A percentile compares a stretch with the other conserved stretches of the same genome.
Evolutionary conservation across 2,797 vertebrate genomes (phyloP).

Genomic region (Geotrypetes seraphini): DNA sequence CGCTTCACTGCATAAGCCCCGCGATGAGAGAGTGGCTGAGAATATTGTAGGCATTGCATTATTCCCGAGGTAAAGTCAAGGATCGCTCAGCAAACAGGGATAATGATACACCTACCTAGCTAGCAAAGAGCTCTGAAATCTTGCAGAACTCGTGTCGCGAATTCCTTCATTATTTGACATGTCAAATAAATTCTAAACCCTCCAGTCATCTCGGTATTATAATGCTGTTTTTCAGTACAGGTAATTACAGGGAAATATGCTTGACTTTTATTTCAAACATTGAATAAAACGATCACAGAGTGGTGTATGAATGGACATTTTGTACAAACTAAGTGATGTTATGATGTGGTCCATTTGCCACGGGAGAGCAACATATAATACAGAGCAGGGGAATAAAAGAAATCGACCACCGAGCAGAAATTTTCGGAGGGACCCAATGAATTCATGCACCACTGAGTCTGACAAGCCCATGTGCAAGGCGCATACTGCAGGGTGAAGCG

Average conservation of each 20-base stretch:
- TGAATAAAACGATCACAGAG: slow-evolving; percentile 20
- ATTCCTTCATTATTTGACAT: slow-evolving; percentile 12
- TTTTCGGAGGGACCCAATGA: slow-evolving; percentile 13
- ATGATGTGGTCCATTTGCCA: slow-evolving; percentile 5
- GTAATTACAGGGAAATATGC: no score
- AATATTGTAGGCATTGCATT: slow-evolving; percentile 23
- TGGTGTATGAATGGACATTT: background rate
- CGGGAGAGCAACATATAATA: slow-evolving; percentile 16
- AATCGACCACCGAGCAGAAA: slow-evolving; percentile 16
- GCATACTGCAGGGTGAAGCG: background rate
- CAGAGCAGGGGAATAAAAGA: background rate
- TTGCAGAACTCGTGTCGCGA: slow-evolving; percentile 7
- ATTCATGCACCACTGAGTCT: no score
- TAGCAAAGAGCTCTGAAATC: slow-evolving; percentile 1
- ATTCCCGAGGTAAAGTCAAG: slow-evolving; percentile 14
- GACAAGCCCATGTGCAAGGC: background rate
- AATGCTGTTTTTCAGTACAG: slow-evolving; percentile 17
- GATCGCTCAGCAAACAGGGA: slow-evolving; percentile 5
- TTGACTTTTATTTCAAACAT: slow-evolving; percentile 18
- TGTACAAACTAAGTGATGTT: slow-evolving; percentile 1
- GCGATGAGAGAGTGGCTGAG: no score
- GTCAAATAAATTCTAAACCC: slow-evolving; percentile 14
- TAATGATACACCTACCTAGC: background rate
- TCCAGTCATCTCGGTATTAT: slow-evolving; percentile 21
- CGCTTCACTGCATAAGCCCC: no score